phyloP scores from a whole-genome alignment of 1,140 invertebrate genomes.

The Pantala flavescens region DNA sequence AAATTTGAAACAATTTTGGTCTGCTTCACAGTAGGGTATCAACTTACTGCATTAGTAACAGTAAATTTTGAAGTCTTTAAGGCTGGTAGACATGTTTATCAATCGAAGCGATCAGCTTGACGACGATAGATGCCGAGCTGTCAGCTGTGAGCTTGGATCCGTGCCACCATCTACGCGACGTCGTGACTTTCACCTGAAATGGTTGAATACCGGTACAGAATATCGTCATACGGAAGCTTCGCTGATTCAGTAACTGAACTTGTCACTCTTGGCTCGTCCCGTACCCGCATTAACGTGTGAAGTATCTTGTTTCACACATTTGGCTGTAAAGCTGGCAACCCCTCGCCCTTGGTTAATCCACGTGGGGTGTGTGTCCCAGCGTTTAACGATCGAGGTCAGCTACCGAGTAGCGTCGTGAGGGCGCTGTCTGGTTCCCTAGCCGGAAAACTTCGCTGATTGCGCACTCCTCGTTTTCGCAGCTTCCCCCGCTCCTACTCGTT shows the following conservation, averaged over 20 bases:
- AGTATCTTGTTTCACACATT: no score
- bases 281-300: no score
- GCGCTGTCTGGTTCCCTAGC: slow-evolving; percentile 1
- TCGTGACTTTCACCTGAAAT: no score
- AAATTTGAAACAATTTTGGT: no score
- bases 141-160: not conserved
- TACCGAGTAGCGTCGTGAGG: not conserved
- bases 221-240: no score
- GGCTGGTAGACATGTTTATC: not conserved
- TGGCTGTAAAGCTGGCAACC: not conserved
- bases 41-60: not conserved
- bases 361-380: not conserved
- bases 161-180: not conserved
- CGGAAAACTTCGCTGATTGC: not conserved
- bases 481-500: not conserved
- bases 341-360: not conserved
- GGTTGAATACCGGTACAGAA: no score
- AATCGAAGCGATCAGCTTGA: not conserved
- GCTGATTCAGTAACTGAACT: no score
- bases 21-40: not conserved
- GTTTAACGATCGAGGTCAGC: slow-evolving; percentile 4
- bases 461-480: not conserved
- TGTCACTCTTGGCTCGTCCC: no score
- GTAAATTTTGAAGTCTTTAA: not conserved
- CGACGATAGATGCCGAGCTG: not conserved